These are phyloP conservation scores for Neosilurus hyrtlii DNA, from an alignment of 2,797 vertebrate genomes.

Conservation along the genomic window DNA sequence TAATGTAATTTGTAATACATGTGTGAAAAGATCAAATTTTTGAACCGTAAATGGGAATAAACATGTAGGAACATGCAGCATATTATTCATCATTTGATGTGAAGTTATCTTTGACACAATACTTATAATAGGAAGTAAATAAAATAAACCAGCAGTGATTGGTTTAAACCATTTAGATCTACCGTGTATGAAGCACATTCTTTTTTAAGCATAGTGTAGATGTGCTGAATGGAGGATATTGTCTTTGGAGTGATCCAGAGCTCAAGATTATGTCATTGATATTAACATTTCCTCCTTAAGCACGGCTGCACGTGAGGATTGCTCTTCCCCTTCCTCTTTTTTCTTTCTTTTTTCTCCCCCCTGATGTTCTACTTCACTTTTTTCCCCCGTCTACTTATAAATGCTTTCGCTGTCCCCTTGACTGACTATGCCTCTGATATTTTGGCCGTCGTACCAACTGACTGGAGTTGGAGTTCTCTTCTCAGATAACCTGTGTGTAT, in stretches of 20 bases:
- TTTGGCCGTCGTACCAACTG: background rate
- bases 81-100: background rate
- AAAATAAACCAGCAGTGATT: background rate
- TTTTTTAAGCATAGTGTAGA: background rate
- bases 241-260: conserved; percentile 49
- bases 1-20: background rate
- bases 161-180: background rate
- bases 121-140: background rate
- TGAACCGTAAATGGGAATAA: background rate
- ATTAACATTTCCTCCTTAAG: conserved; percentile 48
- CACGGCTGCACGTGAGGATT: conserved; percentile 54
- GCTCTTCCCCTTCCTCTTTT: background rate
- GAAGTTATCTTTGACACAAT: background rate
- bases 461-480: conserved; percentile 25
- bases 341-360: conserved; percentile 9
- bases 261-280: conserved; percentile 9
- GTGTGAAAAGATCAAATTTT: background rate
- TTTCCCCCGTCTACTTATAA: background rate
- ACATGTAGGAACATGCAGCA: background rate
- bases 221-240: background rate
- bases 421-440: conserved; percentile 12
- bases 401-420: background rate
- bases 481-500: conserved; percentile 21
- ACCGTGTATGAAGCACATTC: background rate
- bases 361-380: conserved; percentile 9